Evolutionary conservation across 2,888 invertebrate species (phyloP), one percentile per base, ranked within the genome.

Genomic region (Palloptera scutellata): DNA sequence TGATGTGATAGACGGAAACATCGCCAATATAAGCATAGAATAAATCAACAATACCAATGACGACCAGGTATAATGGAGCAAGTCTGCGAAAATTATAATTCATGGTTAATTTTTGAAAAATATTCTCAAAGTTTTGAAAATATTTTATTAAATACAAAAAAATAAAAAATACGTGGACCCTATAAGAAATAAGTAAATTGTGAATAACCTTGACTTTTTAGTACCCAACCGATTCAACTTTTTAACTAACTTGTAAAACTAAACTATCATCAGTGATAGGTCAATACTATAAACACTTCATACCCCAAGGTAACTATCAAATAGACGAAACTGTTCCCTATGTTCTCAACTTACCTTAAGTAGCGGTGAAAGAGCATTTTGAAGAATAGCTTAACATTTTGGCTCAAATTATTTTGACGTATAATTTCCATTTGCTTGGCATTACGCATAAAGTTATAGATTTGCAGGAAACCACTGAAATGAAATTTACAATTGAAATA

Each of bases 1-100:
- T 79, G 6, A 85, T 81, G 71, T 84, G 84, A 67, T 84, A 85
- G 15, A 85, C 77, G 0, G 85, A 85, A 0, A 82, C 81, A 64
- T 85, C 83, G 8, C 79, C 79, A 9, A 81, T 78, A 54, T 85
- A 85, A 5, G 83, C 77, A 58, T 81, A 84, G 2, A 79, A 77
- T 19, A 85, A 71, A 70, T 85, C 84, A 51, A 83, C 83, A 4
- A 79, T 75, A 43, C 78, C 78, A 69, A 81, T 79, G 0, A 85
- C 76, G 11, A 84, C 77, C 54, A 85, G 64, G 42, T 84, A 85
- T 0, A 84, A 75, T 0, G 85, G 85, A 1, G 83, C 83, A 58
- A 85, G 69, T 68, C 85, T 82, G 68, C 1, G 61, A 58, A 17
- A 19, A 30, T 30, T 30, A 30, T 30, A 30, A 30, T 30, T 30